Percentiles rank a stretch among this genome's conserved stretches.
These are phyloP conservation scores for Cryptocheilus praepositus DNA, from an alignment of 2,888 invertebrate species.

Conservation along the genomic window DNA sequence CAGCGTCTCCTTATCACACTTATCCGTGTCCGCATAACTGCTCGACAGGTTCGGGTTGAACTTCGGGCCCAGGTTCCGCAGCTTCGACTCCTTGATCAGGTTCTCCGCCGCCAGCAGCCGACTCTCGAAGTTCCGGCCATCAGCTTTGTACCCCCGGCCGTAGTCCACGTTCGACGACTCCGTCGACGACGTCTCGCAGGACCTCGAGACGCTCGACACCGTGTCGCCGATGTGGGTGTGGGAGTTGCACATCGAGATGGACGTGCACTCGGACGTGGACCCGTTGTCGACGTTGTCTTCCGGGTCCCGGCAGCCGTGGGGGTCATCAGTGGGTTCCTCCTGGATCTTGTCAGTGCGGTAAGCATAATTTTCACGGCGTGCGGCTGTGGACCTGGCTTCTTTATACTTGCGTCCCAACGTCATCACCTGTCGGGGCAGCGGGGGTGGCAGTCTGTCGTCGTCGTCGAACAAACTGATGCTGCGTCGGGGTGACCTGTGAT, in stretches of 20 bases:
- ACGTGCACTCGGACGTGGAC: slow-evolving; percentile 50
- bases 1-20: slow-evolving; percentile 63
- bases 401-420: slow-evolving; percentile 61
- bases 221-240: slow-evolving; percentile 50
- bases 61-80: slow-evolving; percentile 61
- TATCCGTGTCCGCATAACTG: slow-evolving; percentile 65
- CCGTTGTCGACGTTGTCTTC: slow-evolving; percentile 23
- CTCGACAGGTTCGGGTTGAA: slow-evolving; percentile 61
- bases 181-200: slow-evolving; percentile 65
- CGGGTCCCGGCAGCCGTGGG: slow-evolving; percentile 22
- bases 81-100: slow-evolving; percentile 68
- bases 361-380: slow-evolving; percentile 55
- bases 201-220: slow-evolving; percentile 58
- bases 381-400: slow-evolving; percentile 50
- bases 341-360: slow-evolving; percentile 68
- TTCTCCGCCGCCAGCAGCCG: slow-evolving; percentile 69
- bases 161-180: slow-evolving; percentile 64
- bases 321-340: slow-evolving; percentile 65
- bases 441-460: slow-evolving; percentile 49
- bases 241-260: slow-evolving; percentile 48
- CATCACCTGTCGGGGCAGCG: slow-evolving; percentile 59
- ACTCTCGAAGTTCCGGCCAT: slow-evolving; percentile 63
- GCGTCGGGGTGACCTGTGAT: slow-evolving; percentile 56
- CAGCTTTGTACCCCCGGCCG: slow-evolving; percentile 43
- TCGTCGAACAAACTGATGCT: slow-evolving; percentile 69